A percentile compares a stretch with the other conserved stretches of the same genome.
phyloP scores from a whole-genome alignment of 1,140 invertebrate species.

The Scaptodrosophila lebanonensis region DNA sequence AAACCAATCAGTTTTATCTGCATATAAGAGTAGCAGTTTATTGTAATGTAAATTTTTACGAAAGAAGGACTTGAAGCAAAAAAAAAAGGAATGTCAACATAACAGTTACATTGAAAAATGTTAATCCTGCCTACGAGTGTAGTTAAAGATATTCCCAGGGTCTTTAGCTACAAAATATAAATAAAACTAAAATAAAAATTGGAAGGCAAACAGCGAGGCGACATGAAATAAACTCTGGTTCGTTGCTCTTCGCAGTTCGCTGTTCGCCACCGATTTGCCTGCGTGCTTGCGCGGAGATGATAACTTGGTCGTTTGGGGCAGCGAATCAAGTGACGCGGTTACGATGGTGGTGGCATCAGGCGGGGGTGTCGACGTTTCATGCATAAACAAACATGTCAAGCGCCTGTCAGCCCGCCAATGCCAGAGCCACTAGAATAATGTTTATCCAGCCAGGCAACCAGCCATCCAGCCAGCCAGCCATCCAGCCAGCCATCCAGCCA shows the following conservation, averaged over 20 bases:
- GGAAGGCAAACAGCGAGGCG: constrained; percentile 66
- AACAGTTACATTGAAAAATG: too few relatives aligned
- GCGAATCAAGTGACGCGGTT: constrained; percentile 41
- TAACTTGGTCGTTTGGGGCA: constrained; percentile 51
- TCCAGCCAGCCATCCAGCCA: too few relatives aligned
- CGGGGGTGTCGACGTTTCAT: constrained; percentile 53
- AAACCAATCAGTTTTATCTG: too few relatives aligned
- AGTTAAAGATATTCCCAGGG: too few relatives aligned
- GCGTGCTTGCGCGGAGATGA: constrained; percentile 51
- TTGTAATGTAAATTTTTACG: too few relatives aligned
- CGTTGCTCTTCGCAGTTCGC: constrained; percentile 2
- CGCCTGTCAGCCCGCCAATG: constrained; percentile 28
- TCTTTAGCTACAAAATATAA: constrained; percentile 24
- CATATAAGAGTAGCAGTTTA: too few relatives aligned
- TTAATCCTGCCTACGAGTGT: too few relatives aligned
- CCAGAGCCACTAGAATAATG: constrained; percentile 40
- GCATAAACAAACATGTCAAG: constrained; percentile 73
- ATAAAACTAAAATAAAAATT: constrained; percentile 72
- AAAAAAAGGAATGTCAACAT: too few relatives aligned
- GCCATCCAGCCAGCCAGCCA: too few relatives aligned
- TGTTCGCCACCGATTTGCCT: constrained; percentile 31
- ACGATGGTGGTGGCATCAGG: constrained; percentile 11
- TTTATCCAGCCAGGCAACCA: constrained; percentile 65
- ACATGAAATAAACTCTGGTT: constrained; percentile 64
- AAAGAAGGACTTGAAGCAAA: too few relatives aligned